These are phyloP conservation scores for Drosophila nigritarsus DNA, from an alignment of 2,888 invertebrate species.

Conservation along the genomic window DNA sequence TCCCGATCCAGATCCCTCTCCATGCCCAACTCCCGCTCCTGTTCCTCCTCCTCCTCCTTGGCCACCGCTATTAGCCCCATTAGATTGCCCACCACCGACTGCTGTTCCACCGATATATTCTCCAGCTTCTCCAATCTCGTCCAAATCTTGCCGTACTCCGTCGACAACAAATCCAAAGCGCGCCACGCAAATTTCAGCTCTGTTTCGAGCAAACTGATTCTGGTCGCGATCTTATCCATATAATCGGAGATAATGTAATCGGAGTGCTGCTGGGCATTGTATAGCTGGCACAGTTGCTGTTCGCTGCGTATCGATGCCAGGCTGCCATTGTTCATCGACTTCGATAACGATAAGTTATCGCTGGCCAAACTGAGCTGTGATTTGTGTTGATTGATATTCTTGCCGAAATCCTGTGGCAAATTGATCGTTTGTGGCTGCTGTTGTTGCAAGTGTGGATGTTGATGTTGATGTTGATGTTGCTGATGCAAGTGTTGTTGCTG, in stretches of 20 bases:
- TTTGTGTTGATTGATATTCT: conserved; percentile 20
- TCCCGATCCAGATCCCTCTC: conserved; percentile 2
- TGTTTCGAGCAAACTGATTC: conserved; percentile 94
- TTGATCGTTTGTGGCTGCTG: conserved; percentile 28
- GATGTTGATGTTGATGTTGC: background rate
- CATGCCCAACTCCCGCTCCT: conserved; percentile 31
- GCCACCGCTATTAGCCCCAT: conserved; percentile 85
- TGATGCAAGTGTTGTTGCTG: background rate
- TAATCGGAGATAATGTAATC: conserved; percentile 95
- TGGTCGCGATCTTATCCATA: conserved; percentile 95
- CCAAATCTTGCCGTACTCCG: conserved; percentile 98
- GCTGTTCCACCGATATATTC: conserved; percentile 94
- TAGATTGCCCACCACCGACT: conserved; percentile 94
- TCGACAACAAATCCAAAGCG: conserved; percentile 94
- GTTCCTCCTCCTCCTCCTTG: conserved; percentile 46
- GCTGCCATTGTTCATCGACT: conserved; percentile 53
- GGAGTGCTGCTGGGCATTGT: conserved; percentile 86
- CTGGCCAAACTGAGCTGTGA: conserved; percentile 37
- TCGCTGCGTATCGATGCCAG: conserved; percentile 80
- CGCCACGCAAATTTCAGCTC: conserved; percentile 97
- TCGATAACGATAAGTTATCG: conserved; percentile 29
- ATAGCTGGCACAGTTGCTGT: conserved; percentile 81
- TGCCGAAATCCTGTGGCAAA: conserved; percentile 24
- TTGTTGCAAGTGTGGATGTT: background rate
- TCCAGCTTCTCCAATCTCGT: conserved; percentile 95